Base-by-base conservation (phyloP, 2,888 invertebrate species). In the Acleris holmiana region DNA sequence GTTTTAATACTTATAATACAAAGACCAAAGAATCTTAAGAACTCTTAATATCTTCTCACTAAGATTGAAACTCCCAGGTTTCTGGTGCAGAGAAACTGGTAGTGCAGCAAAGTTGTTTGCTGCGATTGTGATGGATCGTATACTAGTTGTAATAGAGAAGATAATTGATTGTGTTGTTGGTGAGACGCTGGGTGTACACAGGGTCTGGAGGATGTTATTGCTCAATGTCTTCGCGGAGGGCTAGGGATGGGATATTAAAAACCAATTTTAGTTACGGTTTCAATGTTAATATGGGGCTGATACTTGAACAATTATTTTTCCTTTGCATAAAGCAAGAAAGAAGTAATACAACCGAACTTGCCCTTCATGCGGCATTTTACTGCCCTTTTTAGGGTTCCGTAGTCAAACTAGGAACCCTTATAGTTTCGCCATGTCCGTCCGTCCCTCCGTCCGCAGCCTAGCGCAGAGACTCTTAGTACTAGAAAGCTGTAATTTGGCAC, bases 161-260 rank as follows among this genome's bases (percentile, higher is more conserved):
- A 58, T 69, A 55, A 41, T 68, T 0, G 63, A 48, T 68, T 70
- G 74, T 29, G 49, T 35, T 21, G 35, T 49, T 56, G 29, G 67
- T 61, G 69, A 71, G 71, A 77, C 82, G 82, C 80, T 85, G 82
- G 85, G 83, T 85, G 82, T 83, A 82, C 76, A 74, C 77, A 76
- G 78, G 73, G 75, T 79, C 76, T 71, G 72, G 74, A 86, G 86
- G 86, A 88, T 86, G 87, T 85, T 85, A 88, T 88, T 86, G 84
- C 80, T 88, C 87, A 88, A 86, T 88, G 87, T 87, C 88, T 84
- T 84, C 81, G 74, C 70, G 76, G 69, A 74, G 71, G 74, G 77
- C 73, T 85, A 88, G 86, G 82, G 84, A 75, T 83, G 83, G 77
- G 77, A 18, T 23, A 76, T 65, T 64, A 67, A 48, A n/a, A 44